Evolutionary conservation across 2,113 vertebrate genomes (phyloP).

Genomic region (Cercocebus atys): DNA sequence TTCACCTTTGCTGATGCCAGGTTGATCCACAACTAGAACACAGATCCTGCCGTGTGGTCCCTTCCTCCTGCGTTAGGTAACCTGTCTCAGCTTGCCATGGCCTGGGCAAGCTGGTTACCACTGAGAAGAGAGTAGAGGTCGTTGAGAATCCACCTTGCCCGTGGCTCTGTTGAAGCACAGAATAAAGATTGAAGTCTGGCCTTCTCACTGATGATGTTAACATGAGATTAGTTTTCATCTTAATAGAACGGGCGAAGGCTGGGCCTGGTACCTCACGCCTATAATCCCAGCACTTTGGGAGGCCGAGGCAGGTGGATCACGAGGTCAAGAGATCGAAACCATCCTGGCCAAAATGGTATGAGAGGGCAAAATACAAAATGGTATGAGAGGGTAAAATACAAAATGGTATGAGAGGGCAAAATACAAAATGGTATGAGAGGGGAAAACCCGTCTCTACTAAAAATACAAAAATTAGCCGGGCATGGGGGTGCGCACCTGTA

Average conservation of each 20-base stretch:
- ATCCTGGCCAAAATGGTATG: too few relatives aligned
- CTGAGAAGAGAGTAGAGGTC: not conserved
- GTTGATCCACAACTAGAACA: not conserved
- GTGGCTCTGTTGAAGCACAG: not conserved
- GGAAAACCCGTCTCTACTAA: too few relatives aligned
- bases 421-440: too few relatives aligned
- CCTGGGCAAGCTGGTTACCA: not conserved
- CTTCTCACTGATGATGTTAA: not conserved
- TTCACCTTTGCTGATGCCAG: not conserved
- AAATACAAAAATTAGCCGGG: too few relatives aligned
- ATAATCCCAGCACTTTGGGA: too few relatives aligned
- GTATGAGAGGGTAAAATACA: too few relatives aligned
- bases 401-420: too few relatives aligned
- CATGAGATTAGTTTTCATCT: not conserved
- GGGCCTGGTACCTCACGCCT: too few relatives aligned
- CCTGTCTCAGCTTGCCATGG: not conserved
- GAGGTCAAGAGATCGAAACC: too few relatives aligned
- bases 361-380: too few relatives aligned
- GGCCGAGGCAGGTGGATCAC: too few relatives aligned
- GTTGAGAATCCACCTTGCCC: not conserved
- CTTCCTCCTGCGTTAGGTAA: not conserved
- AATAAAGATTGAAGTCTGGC: not conserved
- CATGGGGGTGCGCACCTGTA: too few relatives aligned
- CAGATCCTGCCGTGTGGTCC: rapidly evolving
- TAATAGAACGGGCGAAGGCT: not conserved